phyloP scores from a whole-genome alignment of 2,888 invertebrate species.

The Digitonthophagus gazella region DNA sequence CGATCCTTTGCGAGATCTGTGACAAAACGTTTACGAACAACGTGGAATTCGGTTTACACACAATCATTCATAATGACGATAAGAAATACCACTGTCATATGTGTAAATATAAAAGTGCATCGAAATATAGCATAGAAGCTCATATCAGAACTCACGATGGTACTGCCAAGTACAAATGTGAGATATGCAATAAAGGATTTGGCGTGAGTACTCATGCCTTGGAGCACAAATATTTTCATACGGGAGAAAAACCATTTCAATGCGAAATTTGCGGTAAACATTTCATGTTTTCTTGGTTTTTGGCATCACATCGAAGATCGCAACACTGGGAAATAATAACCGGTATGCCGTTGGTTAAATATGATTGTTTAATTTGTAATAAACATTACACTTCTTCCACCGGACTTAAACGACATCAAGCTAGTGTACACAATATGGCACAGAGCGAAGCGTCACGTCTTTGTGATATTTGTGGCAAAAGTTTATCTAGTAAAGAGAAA shows the following conservation, averaged over 20 bases:
- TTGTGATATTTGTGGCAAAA: conserved; percentile 48
- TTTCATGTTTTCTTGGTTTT: conserved; percentile 56
- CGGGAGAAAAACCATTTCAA: conserved; percentile 54
- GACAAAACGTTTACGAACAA: conserved; percentile 43
- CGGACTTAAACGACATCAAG: conserved; percentile 43
- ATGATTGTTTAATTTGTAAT: conserved; percentile 47
- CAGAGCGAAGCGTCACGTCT: conserved; percentile 53
- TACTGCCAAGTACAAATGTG: conserved; percentile 53
- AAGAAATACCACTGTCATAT: conserved; percentile 43
- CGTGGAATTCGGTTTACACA: conserved; percentile 44
- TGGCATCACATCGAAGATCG: conserved; percentile 54
- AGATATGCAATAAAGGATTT: conserved; percentile 53
- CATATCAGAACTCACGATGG: conserved; percentile 52
- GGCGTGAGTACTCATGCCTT: conserved; percentile 54
- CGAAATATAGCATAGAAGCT: conserved; percentile 44
- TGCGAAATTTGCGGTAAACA: conserved; percentile 57
- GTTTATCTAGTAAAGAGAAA: conserved; percentile 46
- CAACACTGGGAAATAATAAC: conserved; percentile 54
- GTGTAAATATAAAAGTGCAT: conserved; percentile 42
- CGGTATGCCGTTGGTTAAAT: conserved; percentile 49
- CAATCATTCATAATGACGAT: conserved; percentile 41
- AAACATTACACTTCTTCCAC: conserved; percentile 46
- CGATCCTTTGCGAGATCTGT: conserved; percentile 45
- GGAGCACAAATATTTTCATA: conserved; percentile 52
- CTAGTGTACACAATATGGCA: conserved; percentile 52